Evolutionary conservation across 1,140 invertebrate genomes (phyloP).

Genomic region (Varroa destructor): DNA sequence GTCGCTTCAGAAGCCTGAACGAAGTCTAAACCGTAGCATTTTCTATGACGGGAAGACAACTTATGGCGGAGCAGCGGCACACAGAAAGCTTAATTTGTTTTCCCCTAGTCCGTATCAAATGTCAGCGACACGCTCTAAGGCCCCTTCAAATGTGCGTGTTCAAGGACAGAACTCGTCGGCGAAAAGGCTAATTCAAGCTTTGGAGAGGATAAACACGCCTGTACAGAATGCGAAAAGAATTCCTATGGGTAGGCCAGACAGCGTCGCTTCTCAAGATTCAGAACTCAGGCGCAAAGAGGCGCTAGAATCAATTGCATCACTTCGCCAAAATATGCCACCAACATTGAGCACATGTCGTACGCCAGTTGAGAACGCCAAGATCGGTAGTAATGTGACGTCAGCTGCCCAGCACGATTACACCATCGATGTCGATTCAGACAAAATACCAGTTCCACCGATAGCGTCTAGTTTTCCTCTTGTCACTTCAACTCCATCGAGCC

Average conservation of each 20-base stretch:
- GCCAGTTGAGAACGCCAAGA: not conserved
- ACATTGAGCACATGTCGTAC: conserved; percentile 9
- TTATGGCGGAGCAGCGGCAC: conserved; percentile 17
- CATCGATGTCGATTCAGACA: conserved; percentile 1
- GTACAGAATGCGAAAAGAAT: conserved; percentile 26
- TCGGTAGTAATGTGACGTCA: conserved; percentile 14
- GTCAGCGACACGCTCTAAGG: conserved; percentile 1
- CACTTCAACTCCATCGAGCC: no score
- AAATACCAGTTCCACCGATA: no score
- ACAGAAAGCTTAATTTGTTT: conserved; percentile 21
- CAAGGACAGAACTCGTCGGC: not conserved
- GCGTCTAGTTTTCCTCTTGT: no score
- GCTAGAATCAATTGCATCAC: conserved; percentile 15
- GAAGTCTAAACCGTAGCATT: conserved; percentile 19
- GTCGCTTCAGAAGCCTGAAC: conserved; percentile 17
- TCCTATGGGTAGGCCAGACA: conserved; percentile 9
- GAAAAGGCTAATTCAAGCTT: conserved; percentile 14
- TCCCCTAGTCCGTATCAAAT: conserved; percentile 25
- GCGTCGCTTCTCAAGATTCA: no score
- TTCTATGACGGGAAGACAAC: conserved; percentile 24
- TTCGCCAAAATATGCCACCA: conserved; percentile 18
- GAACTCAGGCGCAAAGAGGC: not conserved
- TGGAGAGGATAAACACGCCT: conserved; percentile 15
- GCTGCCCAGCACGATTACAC: not conserved
- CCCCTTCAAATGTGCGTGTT: conserved; percentile 9